phyloP scores from a whole-genome alignment of 2,888 invertebrate species.

The Lapara coniferarum region DNA sequence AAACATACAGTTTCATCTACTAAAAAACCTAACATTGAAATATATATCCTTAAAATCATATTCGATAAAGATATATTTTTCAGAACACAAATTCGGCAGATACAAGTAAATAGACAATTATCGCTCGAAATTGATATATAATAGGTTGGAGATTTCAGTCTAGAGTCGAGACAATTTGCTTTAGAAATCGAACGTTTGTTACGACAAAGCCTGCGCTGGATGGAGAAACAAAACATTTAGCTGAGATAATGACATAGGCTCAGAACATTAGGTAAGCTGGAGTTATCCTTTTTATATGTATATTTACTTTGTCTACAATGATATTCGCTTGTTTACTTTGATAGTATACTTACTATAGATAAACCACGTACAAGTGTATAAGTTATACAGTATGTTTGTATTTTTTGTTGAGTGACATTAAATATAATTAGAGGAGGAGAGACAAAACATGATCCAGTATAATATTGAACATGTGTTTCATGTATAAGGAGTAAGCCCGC shows the following conservation, averaged over 20 bases:
- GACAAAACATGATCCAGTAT: too few species aligned
- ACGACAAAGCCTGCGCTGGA: neutral
- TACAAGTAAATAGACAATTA: constrained; percentile 8
- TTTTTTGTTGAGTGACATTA: too few species aligned
- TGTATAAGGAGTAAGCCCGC: too few species aligned
- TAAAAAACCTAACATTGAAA: neutral
- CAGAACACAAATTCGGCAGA: constrained; percentile 5
- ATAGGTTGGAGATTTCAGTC: neutral
- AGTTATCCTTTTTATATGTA: neutral
- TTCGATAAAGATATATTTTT: neutral
- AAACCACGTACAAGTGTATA: too few species aligned
- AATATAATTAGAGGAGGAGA: too few species aligned
- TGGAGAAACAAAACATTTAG: constrained; percentile 4
- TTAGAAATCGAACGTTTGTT: constrained; percentile 17
- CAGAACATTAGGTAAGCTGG: neutral
- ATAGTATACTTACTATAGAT: too few species aligned
- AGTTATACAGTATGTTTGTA: too few species aligned
- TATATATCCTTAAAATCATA: neutral
- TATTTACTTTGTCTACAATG: too few species aligned
- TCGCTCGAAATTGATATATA: constrained; percentile 10
- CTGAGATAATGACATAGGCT: constrained; percentile 8
- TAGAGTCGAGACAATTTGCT: constrained; percentile 1
- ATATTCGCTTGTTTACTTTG: too few species aligned
- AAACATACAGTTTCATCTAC: too few species aligned
- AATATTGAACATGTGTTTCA: too few species aligned